Conservation (phyloP, 2,888 invertebrate species). For the Dryococelus australis region DNA sequence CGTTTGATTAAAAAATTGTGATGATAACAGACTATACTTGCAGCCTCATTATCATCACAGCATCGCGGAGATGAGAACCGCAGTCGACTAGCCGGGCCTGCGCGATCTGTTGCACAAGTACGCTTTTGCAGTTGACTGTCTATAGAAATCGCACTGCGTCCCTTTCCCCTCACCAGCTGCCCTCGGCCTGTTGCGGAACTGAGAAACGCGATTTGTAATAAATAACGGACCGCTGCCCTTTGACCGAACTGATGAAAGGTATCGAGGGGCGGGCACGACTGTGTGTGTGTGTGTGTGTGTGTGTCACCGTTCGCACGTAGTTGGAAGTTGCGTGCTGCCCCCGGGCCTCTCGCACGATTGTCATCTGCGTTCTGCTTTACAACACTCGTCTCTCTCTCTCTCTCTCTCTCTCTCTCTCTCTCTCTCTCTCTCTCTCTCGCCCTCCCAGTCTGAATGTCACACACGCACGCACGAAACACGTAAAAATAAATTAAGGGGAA, state of each 20-base stretch:
- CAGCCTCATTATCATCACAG: no score
- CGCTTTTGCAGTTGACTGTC: no score
- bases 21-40: no score
- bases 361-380: neutral
- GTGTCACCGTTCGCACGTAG: neutral
- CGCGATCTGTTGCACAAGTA: no score
- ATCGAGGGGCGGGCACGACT: slow-evolving; percentile 26
- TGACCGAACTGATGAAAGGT: slow-evolving; percentile 41
- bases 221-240: slow-evolving; percentile 37
- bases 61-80: no score
- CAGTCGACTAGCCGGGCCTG: no score
- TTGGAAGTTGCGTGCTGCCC: neutral
- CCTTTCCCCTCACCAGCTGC: no score
- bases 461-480: neutral
- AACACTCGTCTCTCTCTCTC: no score
- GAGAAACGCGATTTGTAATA: slow-evolving; percentile 42
- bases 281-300: neutral
- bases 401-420: neutral
- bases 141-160: no score
- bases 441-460: neutral
- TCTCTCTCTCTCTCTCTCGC: neutral
- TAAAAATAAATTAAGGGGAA: neutral
- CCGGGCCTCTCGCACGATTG: neutral
- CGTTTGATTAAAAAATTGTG: no score
- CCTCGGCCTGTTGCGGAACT: neutral